phyloP scores from a whole-genome alignment of 2,113 vertebrate species.

The Gallinago undulata region DNA sequence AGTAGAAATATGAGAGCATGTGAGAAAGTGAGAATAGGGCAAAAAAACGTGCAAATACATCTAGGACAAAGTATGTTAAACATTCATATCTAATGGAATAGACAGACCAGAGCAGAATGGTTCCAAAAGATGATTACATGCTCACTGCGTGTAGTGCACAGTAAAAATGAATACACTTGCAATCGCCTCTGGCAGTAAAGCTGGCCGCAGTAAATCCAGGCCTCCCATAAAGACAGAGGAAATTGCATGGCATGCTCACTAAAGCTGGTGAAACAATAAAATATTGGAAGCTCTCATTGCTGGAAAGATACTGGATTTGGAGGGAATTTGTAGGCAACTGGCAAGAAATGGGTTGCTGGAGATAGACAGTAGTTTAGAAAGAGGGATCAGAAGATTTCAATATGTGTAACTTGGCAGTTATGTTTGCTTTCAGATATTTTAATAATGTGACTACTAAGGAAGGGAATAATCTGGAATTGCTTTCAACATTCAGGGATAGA shows the following conservation, averaged over 20 bases:
- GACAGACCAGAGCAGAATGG: neutral
- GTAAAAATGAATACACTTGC: neutral
- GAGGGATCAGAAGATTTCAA: slow-evolving; percentile 24
- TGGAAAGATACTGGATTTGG: slow-evolving; percentile 21
- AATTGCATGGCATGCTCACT: slow-evolving; percentile 1
- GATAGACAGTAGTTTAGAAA: neutral
- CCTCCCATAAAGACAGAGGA: slow-evolving; percentile 5
- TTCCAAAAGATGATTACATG: neutral
- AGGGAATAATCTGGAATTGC: neutral
- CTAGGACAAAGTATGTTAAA: neutral
- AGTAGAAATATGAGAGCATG: neutral
- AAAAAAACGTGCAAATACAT: neutral
- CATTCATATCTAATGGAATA: neutral
- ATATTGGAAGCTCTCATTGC: neutral
- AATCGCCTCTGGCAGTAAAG: neutral
- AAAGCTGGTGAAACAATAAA: slow-evolving; percentile 36
- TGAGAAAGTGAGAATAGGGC: neutral
- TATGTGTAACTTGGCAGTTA: neutral
- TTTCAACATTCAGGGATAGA: neutral
- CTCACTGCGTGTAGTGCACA: neutral
- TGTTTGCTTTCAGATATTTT: neutral
- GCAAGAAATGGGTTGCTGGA: neutral
- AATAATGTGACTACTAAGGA: neutral
- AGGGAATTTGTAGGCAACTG: slow-evolving; percentile 27
- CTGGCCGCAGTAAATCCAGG: slow-evolving; percentile 17